These are phyloP conservation scores for Gobiocypris rarus DNA, from an alignment of 2,113 vertebrate species.

Conservation along the genomic window DNA sequence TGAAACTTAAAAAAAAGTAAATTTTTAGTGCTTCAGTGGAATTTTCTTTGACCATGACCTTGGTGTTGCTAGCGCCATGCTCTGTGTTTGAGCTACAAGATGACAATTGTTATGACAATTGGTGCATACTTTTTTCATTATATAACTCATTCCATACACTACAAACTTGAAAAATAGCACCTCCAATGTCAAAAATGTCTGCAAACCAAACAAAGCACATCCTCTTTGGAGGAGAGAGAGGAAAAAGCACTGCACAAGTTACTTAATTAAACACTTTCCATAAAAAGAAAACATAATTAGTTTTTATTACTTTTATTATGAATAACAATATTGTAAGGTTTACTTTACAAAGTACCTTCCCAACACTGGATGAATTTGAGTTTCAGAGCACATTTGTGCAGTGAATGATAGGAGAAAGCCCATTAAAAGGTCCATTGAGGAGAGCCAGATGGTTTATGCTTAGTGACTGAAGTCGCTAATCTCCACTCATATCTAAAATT, in stretches of 20 bases:
- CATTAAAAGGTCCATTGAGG: slow-evolving; percentile 52
- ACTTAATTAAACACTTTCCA: not conserved
- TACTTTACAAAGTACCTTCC: not conserved
- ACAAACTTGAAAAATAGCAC: not conserved
- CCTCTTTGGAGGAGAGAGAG: not conserved
- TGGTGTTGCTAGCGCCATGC: not conserved
- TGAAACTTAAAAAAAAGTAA: not conserved
- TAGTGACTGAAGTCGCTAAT: slow-evolving; percentile 53
- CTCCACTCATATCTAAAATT: slow-evolving; percentile 50
- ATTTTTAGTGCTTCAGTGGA: not conserved
- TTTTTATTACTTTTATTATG: not conserved
- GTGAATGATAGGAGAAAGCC: slow-evolving; percentile 42
- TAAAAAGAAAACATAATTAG: not conserved
- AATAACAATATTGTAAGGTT: not conserved
- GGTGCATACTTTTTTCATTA: not conserved
- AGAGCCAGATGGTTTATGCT: slow-evolving; percentile 55
- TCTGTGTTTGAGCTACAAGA: not conserved
- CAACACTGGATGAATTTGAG: slow-evolving; percentile 6
- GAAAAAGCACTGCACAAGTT: not conserved
- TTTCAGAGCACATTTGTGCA: slow-evolving; percentile 40
- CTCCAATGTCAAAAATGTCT: not conserved
- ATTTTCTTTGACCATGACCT: not conserved
- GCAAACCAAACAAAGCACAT: not conserved
- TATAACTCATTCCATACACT: not conserved
- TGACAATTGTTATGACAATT: not conserved